A percentile compares a stretch with the other conserved stretches of the same genome.
Evolutionary conservation across 2,113 vertebrate genomes (phyloP).

Genomic region (Tragelaphus imberbis): DNA sequence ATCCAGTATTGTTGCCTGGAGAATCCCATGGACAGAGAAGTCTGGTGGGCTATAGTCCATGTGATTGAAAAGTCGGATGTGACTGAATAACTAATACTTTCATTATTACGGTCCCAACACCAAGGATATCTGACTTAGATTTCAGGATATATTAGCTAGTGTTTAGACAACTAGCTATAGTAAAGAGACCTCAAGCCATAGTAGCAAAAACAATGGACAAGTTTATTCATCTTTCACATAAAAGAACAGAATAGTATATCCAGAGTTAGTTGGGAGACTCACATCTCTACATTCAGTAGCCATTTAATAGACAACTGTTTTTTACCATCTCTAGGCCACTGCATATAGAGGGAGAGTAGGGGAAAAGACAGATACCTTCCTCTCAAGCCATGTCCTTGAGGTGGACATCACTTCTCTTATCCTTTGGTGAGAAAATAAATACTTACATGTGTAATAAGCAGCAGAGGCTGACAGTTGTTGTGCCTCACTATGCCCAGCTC

Average conservation of each 20-base stretch:
- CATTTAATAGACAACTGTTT: background rate
- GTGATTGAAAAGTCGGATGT: accelerated
- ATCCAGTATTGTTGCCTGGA: background rate
- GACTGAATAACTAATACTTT: background rate
- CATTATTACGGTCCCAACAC: background rate
- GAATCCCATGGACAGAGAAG: background rate
- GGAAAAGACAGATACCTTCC: background rate
- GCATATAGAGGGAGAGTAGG: background rate
- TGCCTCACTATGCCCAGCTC: background rate
- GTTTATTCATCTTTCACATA: background rate
- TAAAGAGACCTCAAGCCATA: background rate
- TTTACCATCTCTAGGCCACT: background rate
- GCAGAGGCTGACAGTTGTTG: background rate
- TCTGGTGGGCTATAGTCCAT: background rate
- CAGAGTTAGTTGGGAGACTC: background rate
- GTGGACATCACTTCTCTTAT: background rate
- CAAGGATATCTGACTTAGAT: background rate
- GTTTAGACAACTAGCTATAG: background rate
- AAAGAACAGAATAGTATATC: background rate
- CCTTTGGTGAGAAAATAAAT: background rate
- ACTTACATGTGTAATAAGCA: background rate
- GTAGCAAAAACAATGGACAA: background rate
- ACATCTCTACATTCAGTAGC: background rate
- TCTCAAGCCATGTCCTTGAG: background rate
- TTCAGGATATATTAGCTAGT: background rate